phyloP scores from a whole-genome alignment of 2,113 vertebrate genomes.

The Cyanoramphus novaezelandiae region DNA sequence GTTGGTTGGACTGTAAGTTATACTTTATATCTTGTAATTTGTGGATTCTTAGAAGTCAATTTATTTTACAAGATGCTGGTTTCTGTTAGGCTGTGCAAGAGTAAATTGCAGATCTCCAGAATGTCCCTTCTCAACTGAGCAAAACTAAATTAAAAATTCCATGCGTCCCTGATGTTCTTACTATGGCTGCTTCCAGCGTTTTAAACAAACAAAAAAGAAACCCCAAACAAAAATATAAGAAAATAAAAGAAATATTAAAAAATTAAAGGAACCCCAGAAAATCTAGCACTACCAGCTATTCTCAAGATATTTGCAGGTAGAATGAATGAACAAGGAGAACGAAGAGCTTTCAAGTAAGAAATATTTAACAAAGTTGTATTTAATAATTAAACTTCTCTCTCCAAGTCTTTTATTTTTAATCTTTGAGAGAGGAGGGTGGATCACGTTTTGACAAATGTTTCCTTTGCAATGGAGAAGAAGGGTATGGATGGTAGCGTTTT shows the following conservation, averaged over 20 bases:
- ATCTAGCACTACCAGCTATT: not conserved
- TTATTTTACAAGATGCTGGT: not conserved
- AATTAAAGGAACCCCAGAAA: not conserved
- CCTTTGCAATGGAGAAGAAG: not conserved
- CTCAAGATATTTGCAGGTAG: not conserved
- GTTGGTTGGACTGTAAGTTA: not conserved
- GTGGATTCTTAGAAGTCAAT: not conserved
- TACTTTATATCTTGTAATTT: not conserved
- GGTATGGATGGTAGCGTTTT: not conserved
- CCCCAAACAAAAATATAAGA: not conserved
- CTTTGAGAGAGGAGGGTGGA: not conserved
- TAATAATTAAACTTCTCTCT: slow-evolving; percentile 19
- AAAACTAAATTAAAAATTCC: not conserved
- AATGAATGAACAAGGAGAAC: not conserved
- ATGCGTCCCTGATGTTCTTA: not conserved
- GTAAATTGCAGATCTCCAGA: not conserved
- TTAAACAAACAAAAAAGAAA: not conserved
- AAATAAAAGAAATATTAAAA: not conserved
- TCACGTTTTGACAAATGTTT: not conserved
- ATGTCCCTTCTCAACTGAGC: not conserved
- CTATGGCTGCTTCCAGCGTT: not conserved
- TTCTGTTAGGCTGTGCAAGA: not conserved
- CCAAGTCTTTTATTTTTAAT: slow-evolving; percentile 17
- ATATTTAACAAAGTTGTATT: slow-evolving; percentile 1
- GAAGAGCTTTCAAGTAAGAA: not conserved